phyloP scores from a whole-genome alignment of 2,113 vertebrate genomes.

The Enhydra lutris region DNA sequence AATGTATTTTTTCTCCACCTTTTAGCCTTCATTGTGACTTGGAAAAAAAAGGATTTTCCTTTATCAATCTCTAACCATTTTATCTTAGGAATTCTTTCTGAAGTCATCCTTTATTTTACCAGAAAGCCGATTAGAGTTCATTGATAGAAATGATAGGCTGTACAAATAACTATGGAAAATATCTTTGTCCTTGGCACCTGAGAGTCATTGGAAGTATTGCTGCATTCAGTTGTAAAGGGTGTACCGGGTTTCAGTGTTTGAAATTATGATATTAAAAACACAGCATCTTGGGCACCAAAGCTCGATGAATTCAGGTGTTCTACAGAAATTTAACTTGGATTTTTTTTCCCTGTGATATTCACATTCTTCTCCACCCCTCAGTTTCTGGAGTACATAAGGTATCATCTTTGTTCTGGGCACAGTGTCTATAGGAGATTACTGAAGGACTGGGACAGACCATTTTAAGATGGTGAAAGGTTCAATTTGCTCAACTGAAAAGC shows the following conservation, averaged over 20 bases:
- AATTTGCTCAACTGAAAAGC: background rate
- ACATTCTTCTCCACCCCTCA: background rate
- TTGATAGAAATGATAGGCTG: background rate
- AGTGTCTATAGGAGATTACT: background rate
- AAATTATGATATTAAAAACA: background rate
- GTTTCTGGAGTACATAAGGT: background rate
- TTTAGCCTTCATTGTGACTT: constrained; percentile 21
- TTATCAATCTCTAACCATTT: background rate
- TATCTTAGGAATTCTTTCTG: constrained; percentile 17
- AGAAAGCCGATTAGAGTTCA: constrained; percentile 13
- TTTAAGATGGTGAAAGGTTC: background rate
- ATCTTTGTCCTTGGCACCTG: background rate
- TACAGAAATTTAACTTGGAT: background rate
- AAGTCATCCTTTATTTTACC: constrained; percentile 25
- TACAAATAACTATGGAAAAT: background rate
- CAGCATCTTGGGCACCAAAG: background rate
- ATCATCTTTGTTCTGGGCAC: background rate
- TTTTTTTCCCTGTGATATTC: background rate
- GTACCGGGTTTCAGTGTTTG: background rate
- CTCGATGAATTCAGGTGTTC: background rate
- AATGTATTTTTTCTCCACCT: background rate
- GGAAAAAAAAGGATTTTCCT: background rate
- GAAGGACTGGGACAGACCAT: background rate
- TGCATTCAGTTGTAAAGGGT: background rate
- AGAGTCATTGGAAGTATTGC: background rate